Percentiles rank a stretch among this genome's conserved stretches.
Evolutionary conservation across 2,797 vertebrate species (phyloP).

Genomic region (Darevskia mixta): DNA sequence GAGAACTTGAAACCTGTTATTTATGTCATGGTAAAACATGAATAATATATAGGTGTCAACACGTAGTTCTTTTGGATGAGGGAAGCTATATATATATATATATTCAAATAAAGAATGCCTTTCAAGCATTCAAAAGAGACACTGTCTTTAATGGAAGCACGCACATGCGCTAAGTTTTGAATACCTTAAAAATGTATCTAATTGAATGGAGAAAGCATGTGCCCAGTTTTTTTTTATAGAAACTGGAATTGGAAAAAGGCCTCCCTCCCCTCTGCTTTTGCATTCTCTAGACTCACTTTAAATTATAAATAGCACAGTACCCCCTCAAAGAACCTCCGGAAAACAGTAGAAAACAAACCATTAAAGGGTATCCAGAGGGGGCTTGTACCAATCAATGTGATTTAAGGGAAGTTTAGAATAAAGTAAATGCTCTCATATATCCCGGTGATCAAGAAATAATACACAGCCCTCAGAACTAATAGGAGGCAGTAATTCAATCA

Average conservation of each 20-base stretch:
- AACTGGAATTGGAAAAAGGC: constrained; percentile 45
- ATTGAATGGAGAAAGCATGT: constrained; percentile 61
- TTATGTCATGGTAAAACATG: constrained; percentile 45
- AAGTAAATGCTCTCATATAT: constrained; percentile 61
- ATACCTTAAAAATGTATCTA: constrained; percentile 60
- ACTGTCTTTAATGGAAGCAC: constrained; percentile 28
- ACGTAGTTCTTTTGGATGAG: constrained; percentile 30
- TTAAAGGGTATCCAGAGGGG: constrained; percentile 33
- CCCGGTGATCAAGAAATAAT: constrained; percentile 71
- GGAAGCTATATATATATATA: constrained; percentile 28
- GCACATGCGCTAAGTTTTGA: constrained; percentile 59
- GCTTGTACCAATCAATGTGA: constrained; percentile 44
- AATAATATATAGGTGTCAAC: constrained; percentile 59
- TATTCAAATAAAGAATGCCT: constrained; percentile 40
- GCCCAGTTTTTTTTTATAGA: constrained; percentile 57
- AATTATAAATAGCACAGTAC: constrained; percentile 43
- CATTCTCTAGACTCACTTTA: constrained; percentile 51
- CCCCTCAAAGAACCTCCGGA: constrained; percentile 40
- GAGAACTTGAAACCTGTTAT: constrained; percentile 38
- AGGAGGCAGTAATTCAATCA: constrained; percentile 71
- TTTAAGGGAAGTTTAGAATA: constrained; percentile 59
- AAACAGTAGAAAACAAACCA: constrained; percentile 48
- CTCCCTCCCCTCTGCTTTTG: not conserved
- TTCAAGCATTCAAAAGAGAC: constrained; percentile 18
- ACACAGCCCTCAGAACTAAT: constrained; percentile 62